Evolutionary conservation across 2,888 invertebrate genomes (phyloP).

Genomic region (Malthinus flaveolus): DNA sequence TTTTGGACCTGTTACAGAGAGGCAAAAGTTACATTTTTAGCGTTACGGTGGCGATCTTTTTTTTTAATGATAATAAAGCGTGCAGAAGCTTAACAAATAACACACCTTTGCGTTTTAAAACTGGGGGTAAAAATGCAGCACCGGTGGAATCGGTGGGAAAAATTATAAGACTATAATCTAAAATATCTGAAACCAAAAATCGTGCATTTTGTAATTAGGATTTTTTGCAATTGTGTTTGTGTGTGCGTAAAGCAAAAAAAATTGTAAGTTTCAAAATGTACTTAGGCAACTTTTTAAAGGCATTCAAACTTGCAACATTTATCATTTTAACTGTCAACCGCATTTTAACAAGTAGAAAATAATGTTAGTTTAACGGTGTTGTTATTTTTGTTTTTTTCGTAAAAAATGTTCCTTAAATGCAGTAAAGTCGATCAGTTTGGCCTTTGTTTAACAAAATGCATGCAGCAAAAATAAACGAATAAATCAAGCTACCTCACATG

Average conservation of each 20-base stretch:
- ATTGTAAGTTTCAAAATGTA: slow-evolving; percentile 16
- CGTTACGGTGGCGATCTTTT: slow-evolving; percentile 14
- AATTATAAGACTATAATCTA: slow-evolving; percentile 72
- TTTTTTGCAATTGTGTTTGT: slow-evolving; percentile 13
- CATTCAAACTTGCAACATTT: slow-evolving; percentile 26
- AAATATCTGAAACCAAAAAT: slow-evolving; percentile 63
- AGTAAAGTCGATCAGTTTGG: not conserved
- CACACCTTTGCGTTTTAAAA: slow-evolving; percentile 73
- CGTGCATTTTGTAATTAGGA: slow-evolving; percentile 32
- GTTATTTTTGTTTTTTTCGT: too few species aligned
- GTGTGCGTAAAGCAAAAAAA: slow-evolving; percentile 9
- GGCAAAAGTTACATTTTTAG: slow-evolving; percentile 27
- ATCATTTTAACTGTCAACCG: slow-evolving; percentile 21
- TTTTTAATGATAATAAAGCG: slow-evolving; percentile 8
- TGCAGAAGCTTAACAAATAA: slow-evolving; percentile 30
- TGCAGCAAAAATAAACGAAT: slow-evolving; percentile 15
- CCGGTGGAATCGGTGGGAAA: slow-evolving; percentile 78
- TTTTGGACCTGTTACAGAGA: slow-evolving; percentile 76
- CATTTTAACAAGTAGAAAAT: slow-evolving; percentile 17
- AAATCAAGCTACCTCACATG: slow-evolving; percentile 24
- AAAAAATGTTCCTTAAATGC: not conserved
- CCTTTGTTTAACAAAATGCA: slow-evolving; percentile 8
- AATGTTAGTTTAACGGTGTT: slow-evolving; percentile 27
- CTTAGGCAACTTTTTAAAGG: slow-evolving; percentile 19
- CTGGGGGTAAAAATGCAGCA: slow-evolving; percentile 69